phyloP scores from a whole-genome alignment of 1,140 invertebrate species.

The Protaetia brevitarsis region DNA sequence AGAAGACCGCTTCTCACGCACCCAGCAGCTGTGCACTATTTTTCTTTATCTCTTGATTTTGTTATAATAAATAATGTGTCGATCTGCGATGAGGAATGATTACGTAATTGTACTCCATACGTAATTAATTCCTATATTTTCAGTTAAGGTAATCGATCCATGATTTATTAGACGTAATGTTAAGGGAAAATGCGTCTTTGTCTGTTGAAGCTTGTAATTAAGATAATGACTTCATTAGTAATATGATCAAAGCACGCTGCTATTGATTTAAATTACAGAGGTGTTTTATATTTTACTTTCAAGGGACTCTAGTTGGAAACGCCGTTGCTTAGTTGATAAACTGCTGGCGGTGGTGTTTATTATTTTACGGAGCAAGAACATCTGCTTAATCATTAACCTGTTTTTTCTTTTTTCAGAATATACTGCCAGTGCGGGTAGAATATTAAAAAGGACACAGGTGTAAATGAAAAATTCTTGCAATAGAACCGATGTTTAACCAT shows the following conservation, averaged over 20 bases:
- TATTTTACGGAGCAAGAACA: too few relatives aligned
- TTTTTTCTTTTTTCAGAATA: too few relatives aligned
- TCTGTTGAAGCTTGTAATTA: background rate
- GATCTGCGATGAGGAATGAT: background rate
- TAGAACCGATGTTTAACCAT: too few relatives aligned
- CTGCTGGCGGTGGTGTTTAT: too few relatives aligned
- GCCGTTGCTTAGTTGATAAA: too few relatives aligned
- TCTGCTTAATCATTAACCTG: too few relatives aligned
- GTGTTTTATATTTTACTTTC: too few relatives aligned
- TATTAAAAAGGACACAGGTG: too few relatives aligned
- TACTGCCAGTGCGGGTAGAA: too few relatives aligned
- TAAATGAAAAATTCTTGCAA: too few relatives aligned
- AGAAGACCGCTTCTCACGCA: background rate
- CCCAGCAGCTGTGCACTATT: background rate
- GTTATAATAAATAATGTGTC: background rate
- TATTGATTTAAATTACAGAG: too few relatives aligned
- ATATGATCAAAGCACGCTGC: background rate
- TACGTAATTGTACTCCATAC: background rate
- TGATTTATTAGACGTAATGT: background rate
- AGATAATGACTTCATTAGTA: conserved; percentile 1
- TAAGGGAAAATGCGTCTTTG: background rate
- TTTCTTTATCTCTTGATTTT: background rate
- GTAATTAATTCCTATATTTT: background rate
- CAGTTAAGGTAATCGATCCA: background rate
- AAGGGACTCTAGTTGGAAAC: too few relatives aligned